Evolutionary conservation across 2,113 vertebrate species (phyloP).

Genomic region (Psephotus haematonotus): DNA sequence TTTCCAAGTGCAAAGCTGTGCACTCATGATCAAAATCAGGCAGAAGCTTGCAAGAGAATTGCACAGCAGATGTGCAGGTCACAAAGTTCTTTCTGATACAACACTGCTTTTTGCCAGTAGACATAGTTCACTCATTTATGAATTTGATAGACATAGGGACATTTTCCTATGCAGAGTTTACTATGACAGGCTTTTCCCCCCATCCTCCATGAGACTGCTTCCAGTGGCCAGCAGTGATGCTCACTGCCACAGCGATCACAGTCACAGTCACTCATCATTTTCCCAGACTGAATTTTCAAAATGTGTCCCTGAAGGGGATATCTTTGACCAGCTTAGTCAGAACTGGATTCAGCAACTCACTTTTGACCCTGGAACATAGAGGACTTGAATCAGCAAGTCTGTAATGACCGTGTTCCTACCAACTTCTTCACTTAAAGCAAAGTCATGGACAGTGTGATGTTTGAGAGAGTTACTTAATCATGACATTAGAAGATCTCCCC

Average conservation of each 20-base stretch:
- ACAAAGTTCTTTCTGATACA: background rate
- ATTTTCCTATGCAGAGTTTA: background rate
- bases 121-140: background rate
- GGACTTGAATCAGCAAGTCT: constrained; percentile 9
- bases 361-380: background rate
- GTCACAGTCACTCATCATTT: background rate
- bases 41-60: background rate
- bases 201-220: background rate
- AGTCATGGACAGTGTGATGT: background rate
- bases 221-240: background rate
- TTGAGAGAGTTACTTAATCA: constrained; percentile 13
- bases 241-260: constrained; percentile 4
- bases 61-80: background rate
- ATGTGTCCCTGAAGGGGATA: background rate
- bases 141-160: background rate
- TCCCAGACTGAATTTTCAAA: background rate
- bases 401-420: background rate
- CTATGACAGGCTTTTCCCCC: background rate
- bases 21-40: background rate
- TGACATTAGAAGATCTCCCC: background rate
- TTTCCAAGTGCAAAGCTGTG: background rate
- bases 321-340: background rate
- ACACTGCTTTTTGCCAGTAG: background rate
- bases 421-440: constrained; percentile 17
- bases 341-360: background rate